Percentiles rank a stretch among this genome's conserved stretches.
Evolutionary conservation across 2,113 vertebrate genomes (phyloP).

Genomic region (Caretta caretta): DNA sequence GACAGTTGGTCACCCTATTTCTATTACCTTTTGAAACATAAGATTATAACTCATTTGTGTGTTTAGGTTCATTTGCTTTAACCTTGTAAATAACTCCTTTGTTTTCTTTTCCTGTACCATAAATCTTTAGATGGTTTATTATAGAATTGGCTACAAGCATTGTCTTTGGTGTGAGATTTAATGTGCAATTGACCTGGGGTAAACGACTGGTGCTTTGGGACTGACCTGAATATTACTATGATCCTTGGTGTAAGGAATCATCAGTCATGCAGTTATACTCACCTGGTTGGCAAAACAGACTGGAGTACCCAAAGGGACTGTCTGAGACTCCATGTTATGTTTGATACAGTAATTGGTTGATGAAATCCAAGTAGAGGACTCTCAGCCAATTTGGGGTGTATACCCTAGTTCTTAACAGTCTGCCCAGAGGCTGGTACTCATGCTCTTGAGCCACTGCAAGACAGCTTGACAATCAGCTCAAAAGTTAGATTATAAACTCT

Average conservation of each 20-base stretch:
- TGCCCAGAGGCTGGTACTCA: background rate
- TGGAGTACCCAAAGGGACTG: background rate
- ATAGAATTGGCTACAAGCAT: background rate
- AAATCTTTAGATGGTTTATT: background rate
- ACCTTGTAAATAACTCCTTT: background rate
- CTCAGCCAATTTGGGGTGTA: background rate
- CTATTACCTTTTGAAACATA: background rate
- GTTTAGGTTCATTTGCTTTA: background rate
- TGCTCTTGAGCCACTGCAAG: background rate
- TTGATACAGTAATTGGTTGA: background rate
- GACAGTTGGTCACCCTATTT: background rate
- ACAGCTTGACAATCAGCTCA: background rate
- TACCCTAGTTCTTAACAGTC: background rate
- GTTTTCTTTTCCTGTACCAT: background rate
- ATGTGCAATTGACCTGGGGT: background rate
- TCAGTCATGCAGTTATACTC: background rate
- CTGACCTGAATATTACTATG: background rate
- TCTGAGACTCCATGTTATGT: background rate
- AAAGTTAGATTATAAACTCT: constrained; percentile 36
- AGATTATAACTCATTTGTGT: background rate
- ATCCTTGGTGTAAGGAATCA: background rate
- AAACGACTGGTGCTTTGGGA: background rate
- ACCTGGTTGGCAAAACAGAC: background rate
- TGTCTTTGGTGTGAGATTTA: background rate
- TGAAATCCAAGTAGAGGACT: background rate